Base-by-base conservation (phyloP, 2,797 vertebrate genomes). In the Sternarchorhynchus goeldii region DNA sequence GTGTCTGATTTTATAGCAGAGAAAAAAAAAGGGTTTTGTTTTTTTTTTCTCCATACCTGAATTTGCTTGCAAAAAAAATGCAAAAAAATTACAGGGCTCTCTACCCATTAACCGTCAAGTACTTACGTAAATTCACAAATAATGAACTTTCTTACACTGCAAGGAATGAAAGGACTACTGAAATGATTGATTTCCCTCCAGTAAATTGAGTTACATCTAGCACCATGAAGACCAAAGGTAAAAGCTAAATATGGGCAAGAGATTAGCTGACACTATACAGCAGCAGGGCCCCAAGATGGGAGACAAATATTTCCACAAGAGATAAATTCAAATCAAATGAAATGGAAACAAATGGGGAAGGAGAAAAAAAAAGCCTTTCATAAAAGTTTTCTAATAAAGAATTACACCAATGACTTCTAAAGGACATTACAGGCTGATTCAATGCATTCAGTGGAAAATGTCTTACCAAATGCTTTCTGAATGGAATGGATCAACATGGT, bases 231-330 rank as follows among this genome's bases (percentile, higher is more conserved):
- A 36, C 69, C 18, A 70, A 75, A 72, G 76, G 63, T 41, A 64
- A 64, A 21, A 45, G 12, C 6, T 34, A 75, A 29, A 56, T 55
- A 56, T 36, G 50, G 45, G 29, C 45, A 55, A 3, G 56, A 34
- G 8, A 21, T 34, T 21, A 36, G 29, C 60, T 41, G 2, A 50
- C 14, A 53, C 5, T 4, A 56, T 31, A 7, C 6, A 31, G 41
- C 79, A 81, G 73, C 79, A 81, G 74, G 68, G 74, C 64, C 78
- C 78, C 73, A 59, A 56, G 12, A 71, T 50, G 79, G 79, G 79
- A 76, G 79, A 81, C 79, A 53, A 21, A 75, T 6, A 25, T 60
- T 79, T 79, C 57, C 5, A 20, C 45, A 63, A 53, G 65, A 69
- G 36, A 75, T 57, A 75, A 53, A 6, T 34, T 39, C 18, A 68